Conservation (phyloP, 2,113 vertebrate genomes). For the Lycocorax pyrrhopterus region DNA sequence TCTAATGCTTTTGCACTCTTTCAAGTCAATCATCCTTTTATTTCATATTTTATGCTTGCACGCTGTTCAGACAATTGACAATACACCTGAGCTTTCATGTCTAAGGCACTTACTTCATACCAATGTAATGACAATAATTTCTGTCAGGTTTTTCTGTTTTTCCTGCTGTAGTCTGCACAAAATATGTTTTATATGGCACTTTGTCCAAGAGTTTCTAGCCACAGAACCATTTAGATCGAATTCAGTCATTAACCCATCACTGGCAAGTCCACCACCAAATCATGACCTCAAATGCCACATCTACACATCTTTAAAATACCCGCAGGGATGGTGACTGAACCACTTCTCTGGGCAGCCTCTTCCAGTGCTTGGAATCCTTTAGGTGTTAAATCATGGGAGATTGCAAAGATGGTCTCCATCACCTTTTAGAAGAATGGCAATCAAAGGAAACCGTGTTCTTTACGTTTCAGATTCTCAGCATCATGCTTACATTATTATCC, state of each 20-base stretch:
- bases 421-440: neutral
- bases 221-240: neutral
- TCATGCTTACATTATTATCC: neutral
- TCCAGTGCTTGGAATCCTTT: neutral
- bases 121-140: slow-evolving; percentile 11
- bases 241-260: neutral
- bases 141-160: neutral
- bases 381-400: neutral
- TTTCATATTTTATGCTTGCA: neutral
- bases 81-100: neutral
- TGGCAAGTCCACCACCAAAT: neutral
- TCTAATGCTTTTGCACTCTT: slow-evolving; percentile 1
- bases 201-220: neutral
- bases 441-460: neutral
- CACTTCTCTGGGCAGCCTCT: neutral
- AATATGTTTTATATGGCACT: neutral
- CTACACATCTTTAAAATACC: neutral
- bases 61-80: slow-evolving; percentile 1
- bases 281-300: neutral
- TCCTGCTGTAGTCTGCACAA: neutral
- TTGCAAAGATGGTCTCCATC: neutral
- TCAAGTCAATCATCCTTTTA: slow-evolving; percentile 14
- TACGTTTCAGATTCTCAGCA: neutral
- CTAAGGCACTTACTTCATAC: neutral
- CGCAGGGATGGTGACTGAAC: neutral